A percentile compares a stretch with the other conserved stretches of the same genome.
Conservation (phyloP, 2,888 invertebrate species). For the Luperina testacea region DNA sequence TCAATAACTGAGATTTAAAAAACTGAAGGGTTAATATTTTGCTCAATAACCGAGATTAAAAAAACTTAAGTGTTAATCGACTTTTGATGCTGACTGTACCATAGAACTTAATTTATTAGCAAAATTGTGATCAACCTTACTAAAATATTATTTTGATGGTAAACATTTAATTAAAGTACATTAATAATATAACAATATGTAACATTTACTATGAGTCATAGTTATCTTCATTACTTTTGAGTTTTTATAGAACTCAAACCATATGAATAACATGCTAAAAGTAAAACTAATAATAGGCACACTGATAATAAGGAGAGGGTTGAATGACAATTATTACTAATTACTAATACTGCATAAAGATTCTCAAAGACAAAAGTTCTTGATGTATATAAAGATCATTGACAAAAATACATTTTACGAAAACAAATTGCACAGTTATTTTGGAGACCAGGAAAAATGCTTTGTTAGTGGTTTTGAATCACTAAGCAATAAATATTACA, state of each 20-base stretch:
- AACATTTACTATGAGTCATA: constrained; percentile 19
- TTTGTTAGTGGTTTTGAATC: constrained; percentile 19
- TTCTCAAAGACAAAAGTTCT: neutral
- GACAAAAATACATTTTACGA: constrained; percentile 17
- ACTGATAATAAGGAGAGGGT: neutral
- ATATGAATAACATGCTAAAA: constrained; percentile 7
- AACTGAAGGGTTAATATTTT: too few relatives aligned
- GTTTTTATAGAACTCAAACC: neutral
- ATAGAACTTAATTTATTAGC: neutral
- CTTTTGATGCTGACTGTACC: too few relatives aligned
- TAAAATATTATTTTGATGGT: neutral
- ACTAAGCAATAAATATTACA: neutral
- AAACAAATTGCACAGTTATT: constrained; percentile 29
- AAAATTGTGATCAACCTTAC: neutral
- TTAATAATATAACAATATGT: neutral
- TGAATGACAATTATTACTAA: neutral
- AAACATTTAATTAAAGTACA: neutral
- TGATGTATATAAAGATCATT: neutral
- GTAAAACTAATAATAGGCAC: neutral
- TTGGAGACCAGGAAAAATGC: constrained; percentile 1
- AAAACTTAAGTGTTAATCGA: too few relatives aligned
- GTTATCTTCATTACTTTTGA: constrained; percentile 5
- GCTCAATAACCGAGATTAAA: too few relatives aligned
- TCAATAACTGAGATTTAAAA: too few relatives aligned
- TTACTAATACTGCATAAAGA: neutral